Evolutionary conservation across 2,113 vertebrate genomes (phyloP), one percentile per base, ranked within the genome.

Genomic region (Limanda limanda): DNA sequence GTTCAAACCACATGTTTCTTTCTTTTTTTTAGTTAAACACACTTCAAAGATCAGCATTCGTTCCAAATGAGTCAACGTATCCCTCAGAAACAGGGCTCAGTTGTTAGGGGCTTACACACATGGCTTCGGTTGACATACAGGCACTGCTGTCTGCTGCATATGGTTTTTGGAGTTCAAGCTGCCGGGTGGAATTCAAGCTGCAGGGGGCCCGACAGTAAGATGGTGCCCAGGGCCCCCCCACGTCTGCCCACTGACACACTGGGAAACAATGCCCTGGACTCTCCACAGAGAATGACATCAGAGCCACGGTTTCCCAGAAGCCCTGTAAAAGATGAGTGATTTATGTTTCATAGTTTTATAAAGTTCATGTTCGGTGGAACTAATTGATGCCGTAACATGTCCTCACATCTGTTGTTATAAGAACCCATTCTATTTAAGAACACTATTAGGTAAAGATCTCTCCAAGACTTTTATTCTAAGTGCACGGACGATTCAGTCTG

Each of bases 251-350:
- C 21, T 72, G 71, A 86, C 71, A 85, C 65, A 61, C 40, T 48
- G 61, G 62, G 74, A 47, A 81, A 79, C 67, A 72, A 66, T 67
- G 54, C 21, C 14, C 21, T 54, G 21, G 77, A 79, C 58, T 78
- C 77, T 56, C 70, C 56, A 23, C 71, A 54, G 67, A 83, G 35
- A 65, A 83, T 89, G 40, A 88, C 71, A 74, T 86, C 77, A 84
- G 35, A 51, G 51, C 65, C 62, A 17, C 8, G 47, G 1, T 51
- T 58, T 48, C 71, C 81, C 79, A 86, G 71, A 48, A 59, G 67
- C 23, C 2, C 20, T n/a, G 13, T 63, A 40, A 42, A 62, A 21
- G n/a, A 62, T 72, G 59, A 2, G 18, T 59, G 76, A 84, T 81
- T 77, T 82, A 77, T 78, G 47, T 70, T 66, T 70, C 45, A 48